Conservation (phyloP, 2,113 vertebrate genomes). For the Centrocercus urophasianus region DNA sequence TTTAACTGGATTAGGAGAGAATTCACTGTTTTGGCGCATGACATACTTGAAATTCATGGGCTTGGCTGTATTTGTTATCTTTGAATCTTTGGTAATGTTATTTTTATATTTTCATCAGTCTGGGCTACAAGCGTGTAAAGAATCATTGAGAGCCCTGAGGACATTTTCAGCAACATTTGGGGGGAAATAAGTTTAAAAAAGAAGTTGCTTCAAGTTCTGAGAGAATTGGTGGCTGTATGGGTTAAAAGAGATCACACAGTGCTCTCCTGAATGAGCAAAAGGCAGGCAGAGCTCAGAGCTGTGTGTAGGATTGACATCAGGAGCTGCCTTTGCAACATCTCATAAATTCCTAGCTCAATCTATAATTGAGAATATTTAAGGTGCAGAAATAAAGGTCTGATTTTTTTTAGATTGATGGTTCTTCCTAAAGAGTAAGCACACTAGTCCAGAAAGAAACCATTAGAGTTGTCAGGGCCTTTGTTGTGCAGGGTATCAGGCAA, state of each 20-base stretch:
- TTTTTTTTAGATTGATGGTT: neutral
- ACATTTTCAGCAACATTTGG: neutral
- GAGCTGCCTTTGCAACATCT: neutral
- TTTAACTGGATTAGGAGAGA: neutral
- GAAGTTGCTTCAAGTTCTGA: neutral
- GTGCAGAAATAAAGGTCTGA: neutral
- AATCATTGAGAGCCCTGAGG: neutral
- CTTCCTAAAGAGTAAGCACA: neutral
- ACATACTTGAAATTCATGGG: neutral
- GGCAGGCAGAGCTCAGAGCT: neutral
- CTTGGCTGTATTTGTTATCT: neutral
- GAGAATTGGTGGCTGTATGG: neutral
- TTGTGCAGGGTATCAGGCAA: neutral
- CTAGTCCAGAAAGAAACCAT: neutral
- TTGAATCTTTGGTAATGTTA: neutral
- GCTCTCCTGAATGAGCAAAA: neutral
- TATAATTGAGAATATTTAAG: neutral
- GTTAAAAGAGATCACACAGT: neutral
- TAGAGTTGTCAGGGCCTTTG: neutral
- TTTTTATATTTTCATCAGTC: neutral
- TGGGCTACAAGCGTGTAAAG: neutral
- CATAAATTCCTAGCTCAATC: neutral
- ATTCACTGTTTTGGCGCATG: neutral
- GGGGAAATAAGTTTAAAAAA: neutral
- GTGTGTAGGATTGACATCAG: accelerated